phyloP scores from a whole-genome alignment of 2,113 vertebrate genomes.

The Dipodomys ordii region DNA sequence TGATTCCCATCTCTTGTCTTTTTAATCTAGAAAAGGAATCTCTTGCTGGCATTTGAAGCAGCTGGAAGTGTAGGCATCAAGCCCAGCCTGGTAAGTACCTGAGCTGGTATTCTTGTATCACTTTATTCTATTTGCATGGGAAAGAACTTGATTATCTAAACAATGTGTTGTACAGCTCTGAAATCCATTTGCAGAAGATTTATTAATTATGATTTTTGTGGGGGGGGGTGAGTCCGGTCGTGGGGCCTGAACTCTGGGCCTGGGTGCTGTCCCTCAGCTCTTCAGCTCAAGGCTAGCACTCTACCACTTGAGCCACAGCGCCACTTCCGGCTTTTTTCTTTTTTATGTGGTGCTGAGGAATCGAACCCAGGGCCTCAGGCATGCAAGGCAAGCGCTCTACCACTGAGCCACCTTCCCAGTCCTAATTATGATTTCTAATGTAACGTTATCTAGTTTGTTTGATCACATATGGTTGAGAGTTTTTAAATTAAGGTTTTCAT shows the following conservation, averaged over 20 bases:
- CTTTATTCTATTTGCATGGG: background rate
- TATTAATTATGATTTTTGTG: background rate
- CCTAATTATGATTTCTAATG: background rate
- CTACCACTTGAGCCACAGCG: too few relatives aligned
- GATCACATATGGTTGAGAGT: background rate
- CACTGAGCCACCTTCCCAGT: too few relatives aligned
- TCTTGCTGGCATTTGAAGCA: constrained; percentile 97
- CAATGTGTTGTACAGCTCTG: background rate
- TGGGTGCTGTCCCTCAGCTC: too few relatives aligned
- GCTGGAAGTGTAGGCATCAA: constrained; percentile 98
- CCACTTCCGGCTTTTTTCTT: too few relatives aligned
- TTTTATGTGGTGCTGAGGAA: too few relatives aligned
- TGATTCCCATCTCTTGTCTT: constrained; percentile 73
- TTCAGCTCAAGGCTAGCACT: too few relatives aligned
- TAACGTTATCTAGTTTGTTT: background rate
- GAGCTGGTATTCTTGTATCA: background rate
- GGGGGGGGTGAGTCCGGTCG: too few relatives aligned
- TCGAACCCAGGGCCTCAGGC: too few relatives aligned
- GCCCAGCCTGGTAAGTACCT: constrained; percentile 94
- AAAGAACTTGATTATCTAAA: constrained; percentile 21
- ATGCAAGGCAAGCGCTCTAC: too few relatives aligned
- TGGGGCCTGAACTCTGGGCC: too few relatives aligned
- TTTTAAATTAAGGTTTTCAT: constrained; percentile 38
- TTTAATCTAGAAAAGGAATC: constrained; percentile 93
- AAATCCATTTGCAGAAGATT: background rate